A percentile compares a stretch with the other conserved stretches of the same genome.
These are phyloP conservation scores for Myioborus melanocephalus DNA, from an alignment of 2,797 vertebrate genomes.

Conservation along the genomic window DNA sequence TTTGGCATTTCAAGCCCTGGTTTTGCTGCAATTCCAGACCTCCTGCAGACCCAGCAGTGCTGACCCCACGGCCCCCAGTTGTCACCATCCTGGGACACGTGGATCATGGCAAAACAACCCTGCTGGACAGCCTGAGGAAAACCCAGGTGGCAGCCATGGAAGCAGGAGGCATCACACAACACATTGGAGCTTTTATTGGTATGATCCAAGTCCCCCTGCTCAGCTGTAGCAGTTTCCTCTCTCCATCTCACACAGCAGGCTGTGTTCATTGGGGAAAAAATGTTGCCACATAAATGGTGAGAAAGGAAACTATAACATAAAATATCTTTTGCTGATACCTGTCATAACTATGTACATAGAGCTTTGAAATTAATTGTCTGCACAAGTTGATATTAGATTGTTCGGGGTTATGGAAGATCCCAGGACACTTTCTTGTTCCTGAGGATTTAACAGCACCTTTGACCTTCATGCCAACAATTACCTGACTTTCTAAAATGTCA, in stretches of 20 bases:
- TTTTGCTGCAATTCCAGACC: slow-evolving; percentile 64
- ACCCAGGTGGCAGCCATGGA: slow-evolving; percentile 86
- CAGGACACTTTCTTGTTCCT: not conserved
- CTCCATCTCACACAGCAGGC: rapidly evolving
- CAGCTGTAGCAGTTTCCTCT: not conserved
- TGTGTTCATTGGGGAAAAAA: not conserved
- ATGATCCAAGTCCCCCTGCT: not conserved
- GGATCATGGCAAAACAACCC: slow-evolving; percentile 94
- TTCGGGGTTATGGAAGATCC: not conserved
- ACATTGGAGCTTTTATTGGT: slow-evolving; percentile 95
- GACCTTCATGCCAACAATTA: not conserved
- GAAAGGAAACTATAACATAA: not conserved
- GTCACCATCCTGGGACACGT: slow-evolving; percentile 97
- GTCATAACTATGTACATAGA: rapidly evolving
- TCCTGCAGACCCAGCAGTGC: slow-evolving; percentile 75
- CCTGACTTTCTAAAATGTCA: not conserved
- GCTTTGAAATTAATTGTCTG: not conserved
- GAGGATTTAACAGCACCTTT: not conserved
- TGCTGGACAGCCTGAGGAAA: slow-evolving; percentile 90
- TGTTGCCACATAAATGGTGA: not conserved
- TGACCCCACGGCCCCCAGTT: slow-evolving; percentile 83
- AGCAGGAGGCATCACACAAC: slow-evolving; percentile 94
- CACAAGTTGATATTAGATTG: rapidly evolving
- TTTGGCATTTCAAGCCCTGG: not conserved
- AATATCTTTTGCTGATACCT: not conserved